Conservation (phyloP, 2,113 vertebrate genomes). For the Rhinolophus sinicus region DNA sequence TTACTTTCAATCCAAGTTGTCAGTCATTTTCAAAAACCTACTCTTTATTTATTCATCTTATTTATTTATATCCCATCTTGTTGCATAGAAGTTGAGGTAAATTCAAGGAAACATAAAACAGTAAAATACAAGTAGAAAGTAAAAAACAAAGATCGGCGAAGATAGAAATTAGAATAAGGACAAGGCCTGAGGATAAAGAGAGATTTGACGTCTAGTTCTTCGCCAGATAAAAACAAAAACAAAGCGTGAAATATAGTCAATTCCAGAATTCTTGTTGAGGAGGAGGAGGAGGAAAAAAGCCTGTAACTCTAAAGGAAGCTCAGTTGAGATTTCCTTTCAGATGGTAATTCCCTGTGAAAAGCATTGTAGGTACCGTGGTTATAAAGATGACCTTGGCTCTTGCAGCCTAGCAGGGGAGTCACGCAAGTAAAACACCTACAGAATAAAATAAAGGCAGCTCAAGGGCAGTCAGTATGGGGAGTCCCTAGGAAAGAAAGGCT, state of each 20-base stretch:
- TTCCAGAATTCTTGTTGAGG: neutral
- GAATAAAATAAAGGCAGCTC: neutral
- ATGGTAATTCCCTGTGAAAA: slow-evolving; percentile 12
- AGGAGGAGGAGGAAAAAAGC: neutral
- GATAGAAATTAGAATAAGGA: slow-evolving; percentile 39
- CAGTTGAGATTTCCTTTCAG: slow-evolving; percentile 7
- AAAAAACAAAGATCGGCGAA: slow-evolving; percentile 19
- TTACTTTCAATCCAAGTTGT: slow-evolving; percentile 54
- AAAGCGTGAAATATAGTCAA: neutral
- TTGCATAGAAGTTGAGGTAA: slow-evolving; percentile 39
- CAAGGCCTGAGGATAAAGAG: neutral
- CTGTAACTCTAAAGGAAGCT: slow-evolving; percentile 22
- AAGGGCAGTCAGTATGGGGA: neutral
- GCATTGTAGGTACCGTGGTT: neutral
- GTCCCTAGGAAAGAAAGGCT: neutral
- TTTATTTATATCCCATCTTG: slow-evolving; percentile 58
- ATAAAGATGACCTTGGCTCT: slow-evolving; percentile 57
- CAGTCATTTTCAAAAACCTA: slow-evolving; percentile 51
- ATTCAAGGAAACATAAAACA: slow-evolving; percentile 30
- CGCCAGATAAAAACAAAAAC: slow-evolving; percentile 1
- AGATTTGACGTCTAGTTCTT: neutral
- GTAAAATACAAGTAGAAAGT: neutral
- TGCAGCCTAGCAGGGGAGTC: neutral
- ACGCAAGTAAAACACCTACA: slow-evolving; percentile 14
- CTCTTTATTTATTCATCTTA: slow-evolving; percentile 50